Percentiles rank a stretch among this genome's conserved stretches.
phyloP scores from a whole-genome alignment of 2,113 vertebrate genomes.

The Callopanchax toddi region DNA sequence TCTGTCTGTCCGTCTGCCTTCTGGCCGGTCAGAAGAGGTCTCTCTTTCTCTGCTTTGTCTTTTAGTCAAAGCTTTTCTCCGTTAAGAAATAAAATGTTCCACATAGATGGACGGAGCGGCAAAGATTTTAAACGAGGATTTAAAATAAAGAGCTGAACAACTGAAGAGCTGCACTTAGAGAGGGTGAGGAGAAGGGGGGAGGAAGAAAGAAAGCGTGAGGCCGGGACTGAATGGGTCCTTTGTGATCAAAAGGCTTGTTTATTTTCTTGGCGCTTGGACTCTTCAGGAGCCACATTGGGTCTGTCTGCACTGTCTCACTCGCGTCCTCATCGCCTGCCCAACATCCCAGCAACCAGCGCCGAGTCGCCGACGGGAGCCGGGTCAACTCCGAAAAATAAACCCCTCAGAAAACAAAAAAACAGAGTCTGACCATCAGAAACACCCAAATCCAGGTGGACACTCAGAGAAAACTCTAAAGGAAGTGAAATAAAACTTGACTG shows the following conservation, averaged over 20 bases:
- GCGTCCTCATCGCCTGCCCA: conserved; percentile 41
- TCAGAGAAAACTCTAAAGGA: background rate
- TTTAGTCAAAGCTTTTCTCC: conserved; percentile 6
- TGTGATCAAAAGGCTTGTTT: conserved; percentile 85
- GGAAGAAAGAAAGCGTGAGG: conserved; percentile 30
- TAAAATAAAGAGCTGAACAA: conserved; percentile 39
- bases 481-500: too few relatives aligned
- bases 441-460: background rate
- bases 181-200: conserved; percentile 32
- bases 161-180: conserved; percentile 19
- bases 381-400: conserved; percentile 30
- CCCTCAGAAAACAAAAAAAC: background rate
- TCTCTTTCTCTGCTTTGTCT: conserved; percentile 26
- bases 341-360: conserved; percentile 40
- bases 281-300: conserved; percentile 77
- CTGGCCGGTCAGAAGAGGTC: conserved; percentile 38
- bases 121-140: conserved; percentile 24
- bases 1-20: conserved; percentile 26
- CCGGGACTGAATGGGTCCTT: conserved; percentile 84
- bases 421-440: background rate
- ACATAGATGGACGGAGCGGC: conserved; percentile 7
- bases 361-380: conserved; percentile 21
- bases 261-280: conserved; percentile 83
- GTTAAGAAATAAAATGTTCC: background rate
- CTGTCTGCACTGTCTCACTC: conserved; percentile 61